Evolutionary conservation across 2,888 invertebrate genomes (phyloP).

Genomic region (Arctia plantaginis): DNA sequence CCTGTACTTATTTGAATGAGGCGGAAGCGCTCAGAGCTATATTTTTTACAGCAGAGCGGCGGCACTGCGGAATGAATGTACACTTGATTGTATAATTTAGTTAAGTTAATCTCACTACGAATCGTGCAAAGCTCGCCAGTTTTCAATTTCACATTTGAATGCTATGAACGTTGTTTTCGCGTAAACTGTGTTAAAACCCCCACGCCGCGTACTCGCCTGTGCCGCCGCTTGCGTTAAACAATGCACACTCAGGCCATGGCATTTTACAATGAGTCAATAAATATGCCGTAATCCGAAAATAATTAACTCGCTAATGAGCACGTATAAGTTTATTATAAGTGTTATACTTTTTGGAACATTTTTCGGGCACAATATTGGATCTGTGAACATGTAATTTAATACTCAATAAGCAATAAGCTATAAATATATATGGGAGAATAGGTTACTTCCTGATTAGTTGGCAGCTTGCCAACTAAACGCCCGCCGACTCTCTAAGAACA

Average conservation of each 20-base stretch:
- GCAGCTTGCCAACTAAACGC: slow-evolving; percentile 15
- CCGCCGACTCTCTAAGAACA: slow-evolving; percentile 6
- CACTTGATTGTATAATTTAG: slow-evolving; percentile 77
- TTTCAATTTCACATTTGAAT: slow-evolving; percentile 73
- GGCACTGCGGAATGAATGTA: slow-evolving; percentile 60
- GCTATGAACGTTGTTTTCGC: slow-evolving; percentile 67
- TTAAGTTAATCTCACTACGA: slow-evolving; percentile 72
- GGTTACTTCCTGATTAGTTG: slow-evolving; percentile 14
- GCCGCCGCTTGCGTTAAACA: slow-evolving; percentile 48
- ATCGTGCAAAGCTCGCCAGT: slow-evolving; percentile 66
- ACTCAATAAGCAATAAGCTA: neutral
- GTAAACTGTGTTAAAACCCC: slow-evolving; percentile 62
- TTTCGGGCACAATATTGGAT: neutral
- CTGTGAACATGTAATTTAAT: neutral
- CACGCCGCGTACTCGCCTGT: slow-evolving; percentile 27
- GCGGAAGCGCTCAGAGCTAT: slow-evolving; percentile 43
- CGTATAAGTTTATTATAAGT: slow-evolving; percentile 56
- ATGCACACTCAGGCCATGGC: slow-evolving; percentile 25
- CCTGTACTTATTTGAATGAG: slow-evolving; percentile 51
- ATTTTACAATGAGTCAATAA: slow-evolving; percentile 55
- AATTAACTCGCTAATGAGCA: slow-evolving; percentile 63
- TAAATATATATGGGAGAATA: neutral
- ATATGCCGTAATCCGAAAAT: slow-evolving; percentile 60
- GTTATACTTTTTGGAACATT: neutral
- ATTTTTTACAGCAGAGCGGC: slow-evolving; percentile 54